Percentiles rank a stretch among this genome's conserved stretches.
These are phyloP conservation scores for Mythimna impura DNA, from an alignment of 2,888 invertebrate genomes.

Conservation along the genomic window DNA sequence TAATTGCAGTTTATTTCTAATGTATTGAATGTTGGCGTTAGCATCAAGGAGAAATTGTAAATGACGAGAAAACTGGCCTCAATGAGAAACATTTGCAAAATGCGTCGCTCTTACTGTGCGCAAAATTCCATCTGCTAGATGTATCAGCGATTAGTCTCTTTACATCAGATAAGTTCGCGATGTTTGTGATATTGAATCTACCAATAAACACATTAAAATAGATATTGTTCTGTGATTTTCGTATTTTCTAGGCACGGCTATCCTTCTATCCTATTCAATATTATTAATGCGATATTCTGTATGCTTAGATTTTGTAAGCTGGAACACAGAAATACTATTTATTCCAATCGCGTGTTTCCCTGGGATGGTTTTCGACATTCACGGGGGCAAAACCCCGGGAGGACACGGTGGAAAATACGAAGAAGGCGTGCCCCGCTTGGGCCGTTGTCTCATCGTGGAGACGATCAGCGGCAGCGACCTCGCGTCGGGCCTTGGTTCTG, in stretches of 20 bases:
- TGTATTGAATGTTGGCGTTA: conserved; percentile 37
- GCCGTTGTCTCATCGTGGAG: too few relatives aligned
- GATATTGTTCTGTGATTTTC: background rate
- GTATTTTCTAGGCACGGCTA: background rate
- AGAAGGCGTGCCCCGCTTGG: too few relatives aligned
- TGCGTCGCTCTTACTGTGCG: conserved; percentile 35
- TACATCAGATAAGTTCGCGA: background rate
- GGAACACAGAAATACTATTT: too few relatives aligned
- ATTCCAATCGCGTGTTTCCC: too few relatives aligned
- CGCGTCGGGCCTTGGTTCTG: too few relatives aligned
- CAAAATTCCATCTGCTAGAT: conserved; percentile 23
- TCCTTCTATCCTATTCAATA: background rate
- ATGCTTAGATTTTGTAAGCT: too few relatives aligned
- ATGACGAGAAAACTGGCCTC: conserved; percentile 43
- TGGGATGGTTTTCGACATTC: too few relatives aligned
- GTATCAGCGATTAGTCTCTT: conserved; percentile 19
- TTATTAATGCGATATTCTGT: too few relatives aligned
- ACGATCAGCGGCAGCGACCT: too few relatives aligned
- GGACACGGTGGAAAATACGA: too few relatives aligned
- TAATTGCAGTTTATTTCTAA: conserved; percentile 55
- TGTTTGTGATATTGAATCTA: background rate
- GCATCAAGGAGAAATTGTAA: conserved; percentile 44
- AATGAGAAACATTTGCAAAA: conserved; percentile 40
- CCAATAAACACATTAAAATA: background rate
- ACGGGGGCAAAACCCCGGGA: too few relatives aligned